These are phyloP conservation scores for Pygoscelis adeliae DNA, from an alignment of 2,113 vertebrate genomes.

Conservation along the genomic window DNA sequence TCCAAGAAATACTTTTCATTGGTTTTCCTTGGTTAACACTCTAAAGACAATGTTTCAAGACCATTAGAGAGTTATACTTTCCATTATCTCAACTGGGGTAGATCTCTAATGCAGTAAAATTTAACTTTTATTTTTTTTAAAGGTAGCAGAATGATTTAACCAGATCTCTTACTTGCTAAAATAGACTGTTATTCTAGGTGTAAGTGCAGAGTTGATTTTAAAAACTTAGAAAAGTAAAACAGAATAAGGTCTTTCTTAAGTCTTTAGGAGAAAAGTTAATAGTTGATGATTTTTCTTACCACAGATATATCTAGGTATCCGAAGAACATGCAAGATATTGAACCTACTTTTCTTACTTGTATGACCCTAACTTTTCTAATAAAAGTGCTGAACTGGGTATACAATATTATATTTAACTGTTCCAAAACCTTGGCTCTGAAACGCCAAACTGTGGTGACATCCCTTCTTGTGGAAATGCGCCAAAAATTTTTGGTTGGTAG, in stretches of 20 bases:
- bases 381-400: not conserved
- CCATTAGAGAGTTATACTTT: not conserved
- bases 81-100: not conserved
- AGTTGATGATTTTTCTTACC: not conserved
- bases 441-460: not conserved
- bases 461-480: not conserved
- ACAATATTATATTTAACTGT: not conserved
- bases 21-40: not conserved
- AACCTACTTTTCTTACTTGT: not conserved
- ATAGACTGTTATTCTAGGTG: not conserved
- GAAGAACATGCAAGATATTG: not conserved
- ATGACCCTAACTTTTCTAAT: not conserved
- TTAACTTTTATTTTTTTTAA: not conserved
- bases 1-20: not conserved
- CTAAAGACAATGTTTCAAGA: not conserved
- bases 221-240: not conserved
- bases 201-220: not conserved
- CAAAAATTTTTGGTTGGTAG: not conserved
- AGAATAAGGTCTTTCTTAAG: not conserved
- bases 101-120: not conserved
- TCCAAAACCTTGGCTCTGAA: not conserved
- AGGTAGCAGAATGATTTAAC: not conserved
- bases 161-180: not conserved
- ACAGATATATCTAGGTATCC: not conserved
- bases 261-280: not conserved